A percentile compares a stretch with the other conserved stretches of the same genome.
These are phyloP conservation scores for Andrena marginata DNA, from an alignment of 2,888 invertebrate species.

Conservation along the genomic window DNA sequence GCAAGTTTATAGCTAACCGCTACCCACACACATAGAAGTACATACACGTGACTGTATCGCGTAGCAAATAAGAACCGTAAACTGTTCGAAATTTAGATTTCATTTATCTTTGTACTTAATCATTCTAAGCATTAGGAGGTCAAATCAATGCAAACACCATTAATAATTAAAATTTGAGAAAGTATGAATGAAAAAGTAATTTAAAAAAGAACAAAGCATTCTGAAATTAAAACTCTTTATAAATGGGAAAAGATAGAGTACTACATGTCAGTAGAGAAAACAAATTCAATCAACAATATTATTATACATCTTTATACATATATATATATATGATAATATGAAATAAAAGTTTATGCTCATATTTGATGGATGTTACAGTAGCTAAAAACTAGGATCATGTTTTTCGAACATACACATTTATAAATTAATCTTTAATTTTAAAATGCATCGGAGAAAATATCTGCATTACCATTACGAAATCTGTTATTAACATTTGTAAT, in stretches of 20 bases:
- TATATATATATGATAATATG: slow-evolving; percentile 2
- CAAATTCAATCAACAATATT: slow-evolving; percentile 18
- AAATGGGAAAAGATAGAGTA: slow-evolving; percentile 10
- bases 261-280: slow-evolving; percentile 7
- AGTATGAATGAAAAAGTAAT: no score
- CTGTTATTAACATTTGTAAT: slow-evolving; percentile 12
- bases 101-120: not conserved
- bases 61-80: not conserved
- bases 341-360: slow-evolving; percentile 23
- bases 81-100: not conserved
- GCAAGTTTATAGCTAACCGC: not conserved
- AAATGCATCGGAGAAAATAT: slow-evolving; percentile 28
- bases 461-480: not conserved
- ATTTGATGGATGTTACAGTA: slow-evolving; percentile 2
- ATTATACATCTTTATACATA: slow-evolving; percentile 33
- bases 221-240: not conserved
- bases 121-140: not conserved
- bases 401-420: slow-evolving; percentile 12
- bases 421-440: slow-evolving; percentile 3
- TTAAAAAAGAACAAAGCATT: no score
- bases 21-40: not conserved
- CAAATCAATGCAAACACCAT: not conserved
- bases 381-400: slow-evolving; percentile 6
- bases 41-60: not conserved
- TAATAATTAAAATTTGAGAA: no score